Percentiles rank a stretch among this genome's conserved stretches.
These are phyloP conservation scores for Labrus mixtus DNA, from an alignment of 2,113 vertebrate species.

Conservation along the genomic window DNA sequence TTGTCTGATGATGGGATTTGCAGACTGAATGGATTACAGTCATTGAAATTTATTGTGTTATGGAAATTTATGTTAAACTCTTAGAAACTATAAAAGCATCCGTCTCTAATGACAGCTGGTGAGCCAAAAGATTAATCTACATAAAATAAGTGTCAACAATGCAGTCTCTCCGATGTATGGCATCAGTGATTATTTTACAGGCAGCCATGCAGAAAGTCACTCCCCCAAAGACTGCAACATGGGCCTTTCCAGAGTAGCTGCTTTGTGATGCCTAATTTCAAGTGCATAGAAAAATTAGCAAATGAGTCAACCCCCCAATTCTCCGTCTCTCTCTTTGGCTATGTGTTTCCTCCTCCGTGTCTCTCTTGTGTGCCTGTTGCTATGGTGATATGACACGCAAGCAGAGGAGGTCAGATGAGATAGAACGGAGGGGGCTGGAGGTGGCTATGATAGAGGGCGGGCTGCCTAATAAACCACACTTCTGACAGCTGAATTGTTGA, in stretches of 20 bases:
- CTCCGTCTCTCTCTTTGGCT: constrained; percentile 16
- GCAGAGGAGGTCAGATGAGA: constrained; percentile 82
- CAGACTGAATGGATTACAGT: background rate
- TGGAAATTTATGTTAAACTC: background rate
- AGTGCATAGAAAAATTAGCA: constrained; percentile 76
- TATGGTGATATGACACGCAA: constrained; percentile 81
- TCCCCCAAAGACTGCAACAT: constrained; percentile 13
- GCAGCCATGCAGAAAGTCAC: constrained; percentile 45
- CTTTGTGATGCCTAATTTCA: constrained; percentile 67
- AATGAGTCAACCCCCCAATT: constrained; percentile 67
- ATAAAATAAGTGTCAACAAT: constrained; percentile 1
- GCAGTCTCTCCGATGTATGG: constrained; percentile 22
- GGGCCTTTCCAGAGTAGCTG: constrained; percentile 50
- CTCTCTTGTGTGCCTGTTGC: constrained; percentile 78
- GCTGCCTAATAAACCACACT: constrained; percentile 72
- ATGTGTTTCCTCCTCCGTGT: constrained; percentile 43
- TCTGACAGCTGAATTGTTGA: constrained; percentile 66
- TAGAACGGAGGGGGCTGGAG: constrained; percentile 65
- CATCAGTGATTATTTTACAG: constrained; percentile 31
- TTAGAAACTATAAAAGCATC: background rate
- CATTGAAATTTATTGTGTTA: background rate
- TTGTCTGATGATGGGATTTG: background rate
- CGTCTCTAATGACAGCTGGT: constrained; percentile 13
- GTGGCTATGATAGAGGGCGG: constrained; percentile 57
- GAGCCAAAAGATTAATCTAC: constrained; percentile 21